phyloP scores from a whole-genome alignment of 2,888 invertebrate species.

The Leptopterna dolabrata region DNA sequence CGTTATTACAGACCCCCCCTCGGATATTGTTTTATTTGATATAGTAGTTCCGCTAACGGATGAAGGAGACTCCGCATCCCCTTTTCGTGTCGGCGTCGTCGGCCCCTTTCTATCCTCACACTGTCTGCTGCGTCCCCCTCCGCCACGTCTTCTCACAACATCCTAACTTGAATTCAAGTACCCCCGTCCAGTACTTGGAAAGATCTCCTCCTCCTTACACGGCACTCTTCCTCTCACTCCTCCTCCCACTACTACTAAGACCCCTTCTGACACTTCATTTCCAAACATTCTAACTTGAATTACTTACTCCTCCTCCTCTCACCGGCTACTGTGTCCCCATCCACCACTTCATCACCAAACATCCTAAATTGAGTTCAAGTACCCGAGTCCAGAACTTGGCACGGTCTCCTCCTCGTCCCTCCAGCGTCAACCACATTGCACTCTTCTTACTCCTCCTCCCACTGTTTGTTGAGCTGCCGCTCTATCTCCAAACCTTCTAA shows the following conservation, averaged over 20 bases:
- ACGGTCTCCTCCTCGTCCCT: not conserved
- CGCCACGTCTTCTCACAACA: not conserved
- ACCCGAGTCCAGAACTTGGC: not conserved
- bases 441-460: too few species aligned
- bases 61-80: not conserved
- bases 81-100: not conserved
- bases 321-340: too few species aligned
- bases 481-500: too few species aligned
- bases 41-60: constrained; percentile 38
- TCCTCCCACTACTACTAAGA: not conserved
- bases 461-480: too few species aligned
- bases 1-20: constrained; percentile 22
- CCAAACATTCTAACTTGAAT: too few species aligned
- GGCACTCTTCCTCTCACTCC: not conserved
- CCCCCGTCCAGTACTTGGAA: not conserved
- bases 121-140: not conserved
- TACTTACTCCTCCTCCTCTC: too few species aligned
- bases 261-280: not conserved
- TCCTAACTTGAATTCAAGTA: constrained; percentile 25
- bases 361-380: constrained; percentile 10
- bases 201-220: too few species aligned
- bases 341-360: not conserved
- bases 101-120: too few species aligned
- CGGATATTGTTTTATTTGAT: constrained; percentile 47
- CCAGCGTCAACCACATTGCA: too few species aligned